Conservation (phyloP, 2,113 vertebrate species). For the Theristicus caerulescens region DNA sequence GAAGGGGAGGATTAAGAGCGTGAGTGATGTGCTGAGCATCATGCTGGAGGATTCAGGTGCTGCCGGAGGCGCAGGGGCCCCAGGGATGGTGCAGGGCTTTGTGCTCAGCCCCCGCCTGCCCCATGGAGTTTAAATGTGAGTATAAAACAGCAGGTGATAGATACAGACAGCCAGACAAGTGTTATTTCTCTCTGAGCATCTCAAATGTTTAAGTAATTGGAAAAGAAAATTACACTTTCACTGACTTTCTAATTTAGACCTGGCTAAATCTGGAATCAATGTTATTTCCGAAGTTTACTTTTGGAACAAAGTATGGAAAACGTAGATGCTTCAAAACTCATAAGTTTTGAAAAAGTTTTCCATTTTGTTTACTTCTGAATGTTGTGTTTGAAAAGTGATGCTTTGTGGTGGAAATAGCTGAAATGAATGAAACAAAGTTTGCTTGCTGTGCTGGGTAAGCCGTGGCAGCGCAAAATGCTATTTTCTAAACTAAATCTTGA, state of each 20-base stretch:
- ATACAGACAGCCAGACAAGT: not conserved
- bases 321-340: not conserved
- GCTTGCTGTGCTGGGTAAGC: not conserved
- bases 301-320: not conserved
- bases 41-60: not conserved
- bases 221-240: not conserved
- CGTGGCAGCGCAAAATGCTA: not conserved
- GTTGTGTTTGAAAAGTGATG: not conserved
- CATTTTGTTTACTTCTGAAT: not conserved
- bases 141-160: not conserved
- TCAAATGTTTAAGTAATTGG: rapidly evolving
- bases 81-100: not conserved
- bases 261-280: not conserved
- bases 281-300: not conserved
- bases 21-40: not conserved
- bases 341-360: not conserved
- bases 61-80: not conserved
- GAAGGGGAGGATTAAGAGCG: not conserved
- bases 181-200: not conserved
- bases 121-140: not conserved
- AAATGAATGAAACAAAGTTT: not conserved
- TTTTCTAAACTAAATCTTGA: not conserved
- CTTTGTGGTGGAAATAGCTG: not conserved
- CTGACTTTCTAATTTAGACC: not conserved
- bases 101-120: not conserved